phyloP scores from a whole-genome alignment of 92 coral and sea anemone genomes.

The Heliopora coerulea region DNA sequence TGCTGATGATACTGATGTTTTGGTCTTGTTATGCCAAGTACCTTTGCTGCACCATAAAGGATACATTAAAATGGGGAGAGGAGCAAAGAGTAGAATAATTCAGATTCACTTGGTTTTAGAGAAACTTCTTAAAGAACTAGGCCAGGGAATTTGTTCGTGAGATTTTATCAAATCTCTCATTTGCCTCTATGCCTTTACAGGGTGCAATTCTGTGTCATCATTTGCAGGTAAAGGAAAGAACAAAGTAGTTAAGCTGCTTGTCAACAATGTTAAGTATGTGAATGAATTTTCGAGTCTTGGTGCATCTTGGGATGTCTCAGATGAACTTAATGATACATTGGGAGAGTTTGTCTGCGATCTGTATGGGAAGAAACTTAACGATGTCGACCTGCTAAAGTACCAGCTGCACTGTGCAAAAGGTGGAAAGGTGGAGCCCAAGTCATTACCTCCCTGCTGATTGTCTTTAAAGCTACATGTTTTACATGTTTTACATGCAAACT shows the following conservation, averaged over 20 bases:
- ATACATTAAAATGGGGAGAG: conserved; percentile 55
- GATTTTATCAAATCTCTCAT: conserved; percentile 43
- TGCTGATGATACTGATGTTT: conserved; percentile 61
- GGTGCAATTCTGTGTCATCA: conserved; percentile 59
- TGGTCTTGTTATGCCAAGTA: conserved; percentile 53
- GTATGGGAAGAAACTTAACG: conserved; percentile 45
- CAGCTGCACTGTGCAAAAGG: conserved; percentile 62
- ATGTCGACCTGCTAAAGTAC: conserved; percentile 52
- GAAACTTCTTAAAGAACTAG: conserved; percentile 25
- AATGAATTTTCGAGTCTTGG: conserved; percentile 36
- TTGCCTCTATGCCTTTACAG: conserved; percentile 52
- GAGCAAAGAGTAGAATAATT: conserved; percentile 9
- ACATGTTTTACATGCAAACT: conserved; percentile 59
- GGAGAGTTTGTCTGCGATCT: conserved; percentile 50
- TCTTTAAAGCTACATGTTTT: conserved; percentile 54
- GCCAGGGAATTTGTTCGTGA: conserved; percentile 36
- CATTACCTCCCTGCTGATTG: conserved; percentile 59
- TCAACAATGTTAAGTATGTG: conserved; percentile 36
- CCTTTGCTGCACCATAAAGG: conserved; percentile 49
- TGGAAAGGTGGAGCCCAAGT: conserved; percentile 59
- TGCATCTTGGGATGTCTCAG: conserved; percentile 44
- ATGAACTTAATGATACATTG: conserved; percentile 23
- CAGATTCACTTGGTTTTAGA: background rate
- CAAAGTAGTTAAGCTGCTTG: conserved; percentile 54
- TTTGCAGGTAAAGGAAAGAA: conserved; percentile 58